These are phyloP conservation scores for Zelostemma sp. DNA, from an alignment of 1,140 invertebrate species.

Conservation along the genomic window DNA sequence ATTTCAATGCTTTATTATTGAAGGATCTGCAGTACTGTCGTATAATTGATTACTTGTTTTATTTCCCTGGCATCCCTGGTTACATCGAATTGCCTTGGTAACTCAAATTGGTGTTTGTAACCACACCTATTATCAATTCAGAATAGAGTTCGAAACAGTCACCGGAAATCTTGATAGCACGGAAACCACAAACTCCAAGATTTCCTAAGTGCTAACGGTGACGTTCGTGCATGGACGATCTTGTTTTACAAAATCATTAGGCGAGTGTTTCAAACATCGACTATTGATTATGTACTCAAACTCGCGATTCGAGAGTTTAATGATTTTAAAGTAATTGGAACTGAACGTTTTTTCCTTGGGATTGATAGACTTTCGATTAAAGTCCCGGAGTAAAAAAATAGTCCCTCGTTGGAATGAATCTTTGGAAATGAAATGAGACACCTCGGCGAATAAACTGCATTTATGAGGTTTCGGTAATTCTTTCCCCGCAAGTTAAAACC, in stretches of 20 bases:
- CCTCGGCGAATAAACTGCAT: too few species aligned
- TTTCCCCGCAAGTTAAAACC: too few species aligned
- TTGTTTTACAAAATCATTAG: conserved; percentile 47
- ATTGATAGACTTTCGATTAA: too few species aligned
- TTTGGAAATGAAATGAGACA: too few species aligned
- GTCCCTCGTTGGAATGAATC: too few species aligned
- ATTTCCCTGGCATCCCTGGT: background rate
- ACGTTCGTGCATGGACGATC: conserved; percentile 30
- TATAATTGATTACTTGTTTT: background rate
- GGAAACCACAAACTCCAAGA: conserved; percentile 42
- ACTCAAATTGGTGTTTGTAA: background rate
- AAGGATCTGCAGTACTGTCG: background rate
- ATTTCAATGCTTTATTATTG: background rate
- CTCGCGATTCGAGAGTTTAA: too few species aligned
- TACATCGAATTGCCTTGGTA: background rate
- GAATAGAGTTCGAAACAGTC: conserved; percentile 42
- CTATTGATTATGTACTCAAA: background rate
- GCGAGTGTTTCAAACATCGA: conserved; percentile 31
- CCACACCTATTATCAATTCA: conserved; percentile 39
- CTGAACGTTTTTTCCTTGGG: background rate
- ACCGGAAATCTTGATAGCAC: conserved; percentile 44
- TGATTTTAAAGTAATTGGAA: background rate
- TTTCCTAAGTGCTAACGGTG: conserved; percentile 39
- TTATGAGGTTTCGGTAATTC: too few species aligned
- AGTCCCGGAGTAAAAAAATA: too few species aligned